These are phyloP conservation scores for Dromococcyx pavoninus DNA, from an alignment of 2,797 vertebrate species.

Conservation along the genomic window DNA sequence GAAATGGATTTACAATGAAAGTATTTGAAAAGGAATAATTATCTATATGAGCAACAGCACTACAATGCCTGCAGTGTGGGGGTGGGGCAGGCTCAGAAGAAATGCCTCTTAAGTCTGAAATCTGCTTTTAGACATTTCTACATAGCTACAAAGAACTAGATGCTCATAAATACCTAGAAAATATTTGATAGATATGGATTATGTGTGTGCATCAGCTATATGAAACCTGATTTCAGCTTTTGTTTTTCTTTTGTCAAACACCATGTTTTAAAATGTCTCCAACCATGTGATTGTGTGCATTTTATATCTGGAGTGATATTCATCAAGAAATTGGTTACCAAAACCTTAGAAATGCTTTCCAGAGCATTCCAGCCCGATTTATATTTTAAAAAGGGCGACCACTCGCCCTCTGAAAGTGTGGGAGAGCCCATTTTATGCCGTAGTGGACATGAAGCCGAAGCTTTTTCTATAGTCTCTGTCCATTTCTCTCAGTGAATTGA, in stretches of 20 bases:
- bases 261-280: not conserved
- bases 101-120: not conserved
- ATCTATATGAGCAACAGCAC: conserved; percentile 12
- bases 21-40: conserved; percentile 48
- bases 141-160: not conserved
- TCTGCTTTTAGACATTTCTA: not conserved
- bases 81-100: not conserved
- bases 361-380: conserved; percentile 17
- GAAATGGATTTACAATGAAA: conserved; percentile 48
- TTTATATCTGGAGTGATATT: not conserved
- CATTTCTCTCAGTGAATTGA: conserved; percentile 71
- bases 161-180: not conserved
- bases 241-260: not conserved
- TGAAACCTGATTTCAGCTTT: not conserved
- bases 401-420: not conserved
- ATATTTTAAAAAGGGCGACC: not conserved
- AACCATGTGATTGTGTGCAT: not conserved
- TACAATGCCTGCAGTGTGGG: not conserved
- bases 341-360: not conserved
- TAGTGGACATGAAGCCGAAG: conserved; percentile 39
- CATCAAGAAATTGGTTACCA: not conserved
- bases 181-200: not conserved
- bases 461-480: conserved; percentile 68
- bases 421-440: conserved; percentile 4
- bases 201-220: accelerated